A percentile compares a stretch with the other conserved stretches of the same genome.
These are phyloP conservation scores for Anthonomus grandis DNA, from an alignment of 1,140 invertebrate genomes.

Conservation along the genomic window DNA sequence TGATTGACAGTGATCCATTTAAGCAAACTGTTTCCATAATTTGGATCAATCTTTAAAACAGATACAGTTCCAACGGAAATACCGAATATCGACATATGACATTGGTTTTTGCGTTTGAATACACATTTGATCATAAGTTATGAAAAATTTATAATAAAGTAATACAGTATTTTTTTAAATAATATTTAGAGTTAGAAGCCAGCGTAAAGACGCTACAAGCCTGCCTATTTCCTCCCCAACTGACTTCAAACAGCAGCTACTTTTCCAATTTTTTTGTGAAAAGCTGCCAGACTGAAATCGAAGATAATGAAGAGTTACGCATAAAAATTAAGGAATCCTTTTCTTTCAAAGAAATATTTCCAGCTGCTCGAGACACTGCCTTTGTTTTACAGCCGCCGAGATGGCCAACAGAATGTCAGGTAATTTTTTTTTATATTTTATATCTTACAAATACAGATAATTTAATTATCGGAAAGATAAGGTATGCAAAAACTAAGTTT, in stretches of 20 bases:
- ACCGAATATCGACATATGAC: too few species aligned
- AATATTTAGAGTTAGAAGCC: constrained; percentile 23
- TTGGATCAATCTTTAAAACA: too few species aligned
- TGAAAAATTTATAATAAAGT: not conserved
- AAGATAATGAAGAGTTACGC: constrained; percentile 22
- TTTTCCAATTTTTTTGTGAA: constrained; percentile 35
- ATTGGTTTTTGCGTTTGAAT: too few species aligned
- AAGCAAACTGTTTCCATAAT: too few species aligned
- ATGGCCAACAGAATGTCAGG: constrained; percentile 88
- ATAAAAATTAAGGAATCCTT: constrained; percentile 29
- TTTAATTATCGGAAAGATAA: too few species aligned
- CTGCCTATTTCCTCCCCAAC: constrained; percentile 27
- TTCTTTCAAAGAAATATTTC: constrained; percentile 61
- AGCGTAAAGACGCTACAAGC: constrained; percentile 29
- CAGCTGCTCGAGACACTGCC: constrained; percentile 59
- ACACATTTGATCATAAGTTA: too few species aligned
- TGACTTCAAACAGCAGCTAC: constrained; percentile 25
- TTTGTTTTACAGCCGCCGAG: constrained; percentile 70
- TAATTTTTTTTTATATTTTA: constrained; percentile 42
- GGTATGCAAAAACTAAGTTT: too few species aligned
- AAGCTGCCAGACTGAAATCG: constrained; percentile 3
- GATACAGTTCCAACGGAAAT: too few species aligned
- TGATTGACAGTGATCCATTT: too few species aligned
- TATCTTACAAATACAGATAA: too few species aligned
- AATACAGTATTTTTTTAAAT: constrained; percentile 2